phyloP scores from a whole-genome alignment of 2,113 vertebrate species.

The Halcyon malimbica region DNA sequence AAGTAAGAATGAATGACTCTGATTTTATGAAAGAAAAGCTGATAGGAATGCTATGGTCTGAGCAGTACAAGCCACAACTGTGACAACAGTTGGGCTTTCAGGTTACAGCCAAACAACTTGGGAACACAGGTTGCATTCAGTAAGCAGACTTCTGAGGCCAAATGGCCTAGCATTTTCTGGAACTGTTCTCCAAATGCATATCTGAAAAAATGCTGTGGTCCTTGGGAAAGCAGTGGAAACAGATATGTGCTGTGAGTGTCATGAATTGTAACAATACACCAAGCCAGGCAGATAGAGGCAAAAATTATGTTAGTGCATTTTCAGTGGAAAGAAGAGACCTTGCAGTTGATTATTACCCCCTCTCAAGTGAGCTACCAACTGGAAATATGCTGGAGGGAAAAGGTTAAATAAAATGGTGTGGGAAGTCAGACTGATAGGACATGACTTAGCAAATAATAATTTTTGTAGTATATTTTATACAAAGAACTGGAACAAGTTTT shows the following conservation, averaged over 20 bases:
- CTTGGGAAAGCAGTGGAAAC: not conserved
- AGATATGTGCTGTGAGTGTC: not conserved
- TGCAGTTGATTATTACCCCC: not conserved
- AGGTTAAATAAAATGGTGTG: not conserved
- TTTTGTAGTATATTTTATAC: not conserved
- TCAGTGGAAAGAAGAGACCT: not conserved
- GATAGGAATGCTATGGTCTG: not conserved
- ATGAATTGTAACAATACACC: not conserved
- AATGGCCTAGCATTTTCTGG: not conserved
- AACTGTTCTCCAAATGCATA: not conserved
- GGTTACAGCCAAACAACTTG: not conserved
- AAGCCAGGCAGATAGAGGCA: not conserved
- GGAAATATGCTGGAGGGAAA: not conserved
- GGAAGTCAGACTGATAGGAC: not conserved
- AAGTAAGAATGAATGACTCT: not conserved
- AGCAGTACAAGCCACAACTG: not conserved
- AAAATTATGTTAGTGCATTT: not conserved
- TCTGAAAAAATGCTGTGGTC: not conserved
- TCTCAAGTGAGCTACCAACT: not conserved
- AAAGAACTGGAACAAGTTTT: not conserved
- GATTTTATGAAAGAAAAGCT: not conserved
- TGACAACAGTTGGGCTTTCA: not conserved
- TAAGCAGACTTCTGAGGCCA: not conserved
- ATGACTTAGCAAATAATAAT: not conserved
- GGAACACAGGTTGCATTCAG: not conserved